Conservation (phyloP, 2,797 vertebrate genomes). For the Champsocephalus esox region DNA sequence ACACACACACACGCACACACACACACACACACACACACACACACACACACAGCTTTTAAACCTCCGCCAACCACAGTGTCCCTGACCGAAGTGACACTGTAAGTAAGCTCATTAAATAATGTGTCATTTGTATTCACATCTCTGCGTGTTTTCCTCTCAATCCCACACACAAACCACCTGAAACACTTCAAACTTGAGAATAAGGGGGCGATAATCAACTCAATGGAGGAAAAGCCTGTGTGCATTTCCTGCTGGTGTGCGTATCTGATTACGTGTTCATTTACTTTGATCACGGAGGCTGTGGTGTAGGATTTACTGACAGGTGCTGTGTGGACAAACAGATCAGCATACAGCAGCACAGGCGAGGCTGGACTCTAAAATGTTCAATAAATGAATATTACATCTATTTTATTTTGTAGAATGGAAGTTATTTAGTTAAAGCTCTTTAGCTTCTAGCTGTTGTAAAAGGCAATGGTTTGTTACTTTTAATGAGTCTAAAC, state of each 20-base stretch:
- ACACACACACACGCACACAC: neutral
- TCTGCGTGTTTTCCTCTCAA: neutral
- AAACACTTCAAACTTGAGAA: slow-evolving; percentile 6
- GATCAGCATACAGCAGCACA: slow-evolving; percentile 17
- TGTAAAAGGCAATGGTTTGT: slow-evolving; percentile 47
- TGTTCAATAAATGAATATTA: neutral
- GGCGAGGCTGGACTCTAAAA: slow-evolving; percentile 9
- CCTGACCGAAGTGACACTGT: slow-evolving; percentile 55
- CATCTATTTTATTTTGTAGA: neutral
- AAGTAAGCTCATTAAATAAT: slow-evolving; percentile 60
- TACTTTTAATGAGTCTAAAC: slow-evolving; percentile 44
- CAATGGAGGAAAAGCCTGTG: slow-evolving; percentile 28
- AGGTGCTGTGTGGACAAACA: slow-evolving; percentile 47
- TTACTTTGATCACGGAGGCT: slow-evolving; percentile 59
- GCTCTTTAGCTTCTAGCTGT: slow-evolving; percentile 26
- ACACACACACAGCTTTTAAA: neutral
- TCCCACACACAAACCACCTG: slow-evolving; percentile 13
- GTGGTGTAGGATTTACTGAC: slow-evolving; percentile 60
- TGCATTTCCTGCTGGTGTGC: slow-evolving; percentile 54
- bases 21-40: slow-evolving; percentile 4
- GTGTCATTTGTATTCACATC: slow-evolving; percentile 6
- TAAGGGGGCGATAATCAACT: slow-evolving; percentile 2
- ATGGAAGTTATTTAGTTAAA: neutral
- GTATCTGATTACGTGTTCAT: slow-evolving; percentile 66
- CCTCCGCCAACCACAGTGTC: slow-evolving; percentile 38